Conservation (phyloP, 2,888 invertebrate genomes). For the Ochlodes sylvanus region DNA sequence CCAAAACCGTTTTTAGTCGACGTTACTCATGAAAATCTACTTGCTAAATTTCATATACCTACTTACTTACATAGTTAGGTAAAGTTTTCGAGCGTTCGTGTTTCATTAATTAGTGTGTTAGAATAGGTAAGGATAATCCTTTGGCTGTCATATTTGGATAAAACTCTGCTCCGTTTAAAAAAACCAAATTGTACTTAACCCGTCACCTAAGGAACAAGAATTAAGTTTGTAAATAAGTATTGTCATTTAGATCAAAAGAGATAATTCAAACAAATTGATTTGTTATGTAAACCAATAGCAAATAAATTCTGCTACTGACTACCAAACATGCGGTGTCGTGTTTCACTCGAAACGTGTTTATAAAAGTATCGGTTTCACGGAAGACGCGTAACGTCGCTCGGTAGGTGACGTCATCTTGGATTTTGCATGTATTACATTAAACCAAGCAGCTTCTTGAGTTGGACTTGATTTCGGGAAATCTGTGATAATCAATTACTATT, state of each 20-base stretch:
- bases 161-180: background rate
- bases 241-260: slow-evolving; percentile 33
- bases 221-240: slow-evolving; percentile 19
- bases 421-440: background rate
- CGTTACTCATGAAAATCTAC: too few relatives aligned
- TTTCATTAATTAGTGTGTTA: too few relatives aligned
- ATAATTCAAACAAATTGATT: slow-evolving; percentile 48
- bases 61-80: too few relatives aligned
- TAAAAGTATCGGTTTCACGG: slow-evolving; percentile 66
- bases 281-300: slow-evolving; percentile 47
- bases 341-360: slow-evolving; percentile 58
- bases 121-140: too few relatives aligned
- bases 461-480: background rate
- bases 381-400: slow-evolving; percentile 32
- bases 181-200: background rate
- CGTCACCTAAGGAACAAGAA: slow-evolving; percentile 9
- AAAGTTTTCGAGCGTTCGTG: too few relatives aligned
- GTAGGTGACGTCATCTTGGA: slow-evolving; percentile 39
- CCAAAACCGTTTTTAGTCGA: too few relatives aligned
- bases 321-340: slow-evolving; percentile 57
- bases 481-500: too few relatives aligned
- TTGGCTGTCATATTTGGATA: background rate
- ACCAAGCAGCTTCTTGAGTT: too few relatives aligned
- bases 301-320: slow-evolving; percentile 63
- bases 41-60: too few relatives aligned